Conservation (phyloP, 2,797 vertebrate species). For the Microcaecilia unicolor region DNA sequence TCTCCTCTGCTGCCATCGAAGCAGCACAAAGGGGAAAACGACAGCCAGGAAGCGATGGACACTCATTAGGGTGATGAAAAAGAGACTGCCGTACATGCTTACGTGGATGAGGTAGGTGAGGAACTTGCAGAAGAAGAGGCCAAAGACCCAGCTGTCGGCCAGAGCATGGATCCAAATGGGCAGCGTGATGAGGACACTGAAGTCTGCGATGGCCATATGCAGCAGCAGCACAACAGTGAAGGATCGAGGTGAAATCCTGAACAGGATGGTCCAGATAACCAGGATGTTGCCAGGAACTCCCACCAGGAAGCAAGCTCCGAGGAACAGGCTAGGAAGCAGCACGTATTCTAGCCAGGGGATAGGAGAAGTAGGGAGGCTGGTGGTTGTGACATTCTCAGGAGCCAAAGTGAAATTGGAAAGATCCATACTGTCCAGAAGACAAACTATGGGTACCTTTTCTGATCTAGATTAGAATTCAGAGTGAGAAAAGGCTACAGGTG, state of each 20-base stretch:
- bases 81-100: conserved; percentile 68
- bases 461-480: no score
- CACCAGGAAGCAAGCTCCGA: conserved; percentile 53
- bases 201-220: conserved; percentile 58
- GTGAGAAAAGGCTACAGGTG: no score
- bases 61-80: conserved; percentile 66
- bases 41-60: conserved; percentile 60
- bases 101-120: conserved; percentile 55
- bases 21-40: conserved; percentile 52
- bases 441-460: no score
- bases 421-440: not conserved
- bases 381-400: no score
- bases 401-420: not conserved
- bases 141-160: conserved; percentile 58
- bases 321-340: conserved; percentile 39
- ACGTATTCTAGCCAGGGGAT: not conserved
- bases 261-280: conserved; percentile 66
- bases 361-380: not conserved
- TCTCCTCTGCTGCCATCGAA: conserved; percentile 47
- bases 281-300: conserved; percentile 62
- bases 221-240: conserved; percentile 65
- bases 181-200: conserved; percentile 61
- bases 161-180: conserved; percentile 68
- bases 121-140: conserved; percentile 36
- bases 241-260: conserved; percentile 53